phyloP scores from a whole-genome alignment of 2,797 vertebrate species.

The Chelon auratus region DNA sequence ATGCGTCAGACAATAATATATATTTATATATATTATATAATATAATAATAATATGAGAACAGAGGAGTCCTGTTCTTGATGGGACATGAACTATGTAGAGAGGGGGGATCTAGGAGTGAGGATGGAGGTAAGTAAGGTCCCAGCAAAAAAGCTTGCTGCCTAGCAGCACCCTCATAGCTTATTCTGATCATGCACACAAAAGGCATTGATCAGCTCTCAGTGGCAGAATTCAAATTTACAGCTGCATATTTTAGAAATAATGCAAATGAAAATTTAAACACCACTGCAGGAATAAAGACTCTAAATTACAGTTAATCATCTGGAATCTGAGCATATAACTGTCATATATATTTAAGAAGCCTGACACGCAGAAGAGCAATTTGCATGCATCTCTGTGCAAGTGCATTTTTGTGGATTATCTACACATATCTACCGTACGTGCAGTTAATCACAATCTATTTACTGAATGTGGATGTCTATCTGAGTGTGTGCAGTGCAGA shows the following conservation, averaged over 20 bases:
- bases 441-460: no score
- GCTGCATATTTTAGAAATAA: background rate
- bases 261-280: background rate
- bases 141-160: slow-evolving; percentile 6
- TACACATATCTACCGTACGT: background rate
- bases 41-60: no score
- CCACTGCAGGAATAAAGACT: background rate
- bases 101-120: no score
- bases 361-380: background rate
- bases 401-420: background rate
- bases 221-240: slow-evolving; percentile 12
- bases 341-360: slow-evolving; percentile 2
- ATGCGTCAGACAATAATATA: no score
- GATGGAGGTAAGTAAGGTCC: slow-evolving; percentile 1
- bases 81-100: background rate
- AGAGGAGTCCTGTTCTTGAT: background rate
- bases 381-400: background rate
- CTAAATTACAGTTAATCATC: background rate
- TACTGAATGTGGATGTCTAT: slow-evolving; percentile 2
- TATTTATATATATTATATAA: no score
- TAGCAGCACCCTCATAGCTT: slow-evolving; percentile 4
- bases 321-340: background rate
- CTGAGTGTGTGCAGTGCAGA: slow-evolving; percentile 25
- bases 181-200: background rate
- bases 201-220: slow-evolving; percentile 14